Evolutionary conservation across 2,113 vertebrate genomes (phyloP).

Genomic region (Bungarus multicinctus): DNA sequence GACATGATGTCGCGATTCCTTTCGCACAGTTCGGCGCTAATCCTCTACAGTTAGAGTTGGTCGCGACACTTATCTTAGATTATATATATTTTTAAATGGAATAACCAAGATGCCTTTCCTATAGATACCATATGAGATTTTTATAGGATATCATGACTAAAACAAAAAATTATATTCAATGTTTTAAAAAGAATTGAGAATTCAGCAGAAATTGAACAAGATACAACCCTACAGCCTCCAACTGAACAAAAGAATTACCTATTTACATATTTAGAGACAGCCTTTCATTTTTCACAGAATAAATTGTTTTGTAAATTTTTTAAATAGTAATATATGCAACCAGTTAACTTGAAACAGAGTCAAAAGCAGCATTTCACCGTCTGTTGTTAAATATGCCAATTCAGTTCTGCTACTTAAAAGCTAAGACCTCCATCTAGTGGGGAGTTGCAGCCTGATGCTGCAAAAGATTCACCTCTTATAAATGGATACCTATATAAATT

Average conservation of each 20-base stretch:
- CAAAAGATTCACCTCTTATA: neutral
- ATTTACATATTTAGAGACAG: neutral
- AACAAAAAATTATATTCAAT: neutral
- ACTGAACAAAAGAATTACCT: neutral
- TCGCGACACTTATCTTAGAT: neutral
- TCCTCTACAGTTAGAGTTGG: too few species aligned
- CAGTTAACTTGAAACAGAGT: neutral
- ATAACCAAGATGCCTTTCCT: neutral
- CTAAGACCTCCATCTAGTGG: slow-evolving; percentile 68
- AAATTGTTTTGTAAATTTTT: neutral
- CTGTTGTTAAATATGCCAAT: neutral
- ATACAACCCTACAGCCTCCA: neutral
- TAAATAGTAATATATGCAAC: slow-evolving; percentile 3
- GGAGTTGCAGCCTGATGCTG: slow-evolving; percentile 31
- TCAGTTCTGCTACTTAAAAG: slow-evolving; percentile 19
- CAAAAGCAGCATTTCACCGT: neutral
- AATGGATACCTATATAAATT: neutral
- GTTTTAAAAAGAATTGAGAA: slow-evolving; percentile 8
- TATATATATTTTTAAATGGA: neutral
- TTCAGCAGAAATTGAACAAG: neutral
- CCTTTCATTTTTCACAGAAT: neutral
- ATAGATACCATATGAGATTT: neutral
- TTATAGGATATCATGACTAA: slow-evolving; percentile 1
- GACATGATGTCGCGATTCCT: too few species aligned
- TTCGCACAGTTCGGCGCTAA: too few species aligned